phyloP scores from a whole-genome alignment of 2,888 invertebrate species.

The Nymphalis c-album region DNA sequence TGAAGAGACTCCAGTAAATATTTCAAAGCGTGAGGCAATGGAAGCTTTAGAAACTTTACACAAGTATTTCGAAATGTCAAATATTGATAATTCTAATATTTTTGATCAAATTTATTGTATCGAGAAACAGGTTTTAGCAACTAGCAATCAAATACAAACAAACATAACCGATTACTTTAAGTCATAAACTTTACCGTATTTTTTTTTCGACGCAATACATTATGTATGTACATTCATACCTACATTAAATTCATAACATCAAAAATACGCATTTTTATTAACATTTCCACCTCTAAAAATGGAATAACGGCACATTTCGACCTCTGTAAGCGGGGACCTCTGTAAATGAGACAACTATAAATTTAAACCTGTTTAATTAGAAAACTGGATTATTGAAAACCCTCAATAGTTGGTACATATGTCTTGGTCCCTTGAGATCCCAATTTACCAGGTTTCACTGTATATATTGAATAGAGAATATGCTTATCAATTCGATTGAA shows the following conservation, averaged over 20 bases:
- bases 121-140: not conserved
- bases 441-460: not conserved
- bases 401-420: not conserved
- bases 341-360: not conserved
- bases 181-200: not conserved
- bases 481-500: not conserved
- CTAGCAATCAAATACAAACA: not conserved
- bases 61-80: no score
- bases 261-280: slow-evolving; percentile 3
- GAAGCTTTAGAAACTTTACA: no score
- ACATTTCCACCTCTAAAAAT: not conserved
- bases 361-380: not conserved
- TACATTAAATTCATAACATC: not conserved
- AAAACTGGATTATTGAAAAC: not conserved
- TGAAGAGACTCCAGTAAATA: no score
- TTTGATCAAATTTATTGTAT: no score
- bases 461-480: not conserved
- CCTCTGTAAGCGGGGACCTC: not conserved
- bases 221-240: no score
- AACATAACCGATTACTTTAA: slow-evolving; percentile 4
- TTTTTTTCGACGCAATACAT: no score
- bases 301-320: not conserved
- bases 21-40: no score
- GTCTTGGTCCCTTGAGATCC: not conserved
- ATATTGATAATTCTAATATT: no score